A percentile compares a stretch with the other conserved stretches of the same genome.
phyloP scores from a whole-genome alignment of 2,888 invertebrate genomes.

The Cosmopolites sordidus region DNA sequence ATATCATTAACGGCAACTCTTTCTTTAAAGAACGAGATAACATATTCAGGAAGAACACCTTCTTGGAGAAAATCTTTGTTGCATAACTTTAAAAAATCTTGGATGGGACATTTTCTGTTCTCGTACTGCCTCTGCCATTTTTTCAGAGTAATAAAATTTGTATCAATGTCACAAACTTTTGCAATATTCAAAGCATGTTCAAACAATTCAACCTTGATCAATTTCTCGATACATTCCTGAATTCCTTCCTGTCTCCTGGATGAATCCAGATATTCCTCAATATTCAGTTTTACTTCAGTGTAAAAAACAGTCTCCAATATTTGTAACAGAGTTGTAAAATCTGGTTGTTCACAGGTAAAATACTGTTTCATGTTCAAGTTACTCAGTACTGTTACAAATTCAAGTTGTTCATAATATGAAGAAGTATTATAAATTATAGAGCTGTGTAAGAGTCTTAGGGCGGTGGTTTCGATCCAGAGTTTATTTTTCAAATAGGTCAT shows the following conservation, averaged over 20 bases:
- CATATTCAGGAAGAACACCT: conserved; percentile 57
- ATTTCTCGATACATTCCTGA: conserved; percentile 53
- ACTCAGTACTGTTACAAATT: conserved; percentile 58
- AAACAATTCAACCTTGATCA: conserved; percentile 53
- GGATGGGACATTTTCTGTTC: conserved; percentile 48
- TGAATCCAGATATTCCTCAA: conserved; percentile 42
- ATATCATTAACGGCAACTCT: conserved; percentile 50
- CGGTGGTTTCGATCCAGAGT: conserved; percentile 54
- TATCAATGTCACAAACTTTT: conserved; percentile 49
- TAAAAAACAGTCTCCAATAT: conserved; percentile 33
- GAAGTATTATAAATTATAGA: conserved; percentile 59
- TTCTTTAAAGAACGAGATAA: conserved; percentile 61
- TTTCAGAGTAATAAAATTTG: conserved; percentile 53
- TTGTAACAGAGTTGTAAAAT: conserved; percentile 46
- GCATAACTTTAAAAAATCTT: conserved; percentile 57
- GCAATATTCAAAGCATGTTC: conserved; percentile 58
- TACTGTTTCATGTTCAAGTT: conserved; percentile 56
- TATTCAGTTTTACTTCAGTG: conserved; percentile 54
- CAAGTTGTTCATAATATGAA: conserved; percentile 60
- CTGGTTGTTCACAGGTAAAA: conserved; percentile 47
- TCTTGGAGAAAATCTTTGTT: conserved; percentile 59
- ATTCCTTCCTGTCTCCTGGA: conserved; percentile 50
- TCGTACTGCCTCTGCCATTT: conserved; percentile 56
- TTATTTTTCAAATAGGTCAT: conserved; percentile 52
- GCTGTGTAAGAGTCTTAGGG: conserved; percentile 58